Conservation (phyloP, 2,797 vertebrate species). For the Acanthurus leucopareius region DNA sequence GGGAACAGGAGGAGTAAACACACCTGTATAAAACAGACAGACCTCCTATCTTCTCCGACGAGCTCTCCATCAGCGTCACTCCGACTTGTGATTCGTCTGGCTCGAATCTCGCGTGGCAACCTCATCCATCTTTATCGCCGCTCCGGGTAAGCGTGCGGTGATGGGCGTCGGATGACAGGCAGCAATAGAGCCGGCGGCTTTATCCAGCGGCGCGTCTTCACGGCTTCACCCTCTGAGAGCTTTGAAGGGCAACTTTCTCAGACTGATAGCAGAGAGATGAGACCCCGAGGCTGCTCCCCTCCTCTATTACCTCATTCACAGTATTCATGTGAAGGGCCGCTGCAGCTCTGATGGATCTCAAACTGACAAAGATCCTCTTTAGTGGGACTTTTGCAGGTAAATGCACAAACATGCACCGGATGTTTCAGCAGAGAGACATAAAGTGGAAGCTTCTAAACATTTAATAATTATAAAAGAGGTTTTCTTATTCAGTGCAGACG, state of each 20-base stretch:
- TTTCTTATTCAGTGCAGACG: conserved; percentile 16
- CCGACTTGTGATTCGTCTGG: conserved; percentile 39
- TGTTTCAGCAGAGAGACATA: too few species aligned
- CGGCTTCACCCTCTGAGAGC: conserved; percentile 60
- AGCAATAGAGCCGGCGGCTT: conserved; percentile 58
- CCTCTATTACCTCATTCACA: conserved; percentile 36
- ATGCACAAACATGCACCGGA: conserved; percentile 2
- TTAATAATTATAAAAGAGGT: conserved; percentile 30
- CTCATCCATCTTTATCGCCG: conserved; percentile 71
- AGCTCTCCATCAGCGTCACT: conserved; percentile 55
- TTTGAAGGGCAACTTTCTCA: conserved; percentile 61
- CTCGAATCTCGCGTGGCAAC: conserved; percentile 49
- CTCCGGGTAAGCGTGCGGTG: conserved; percentile 47
- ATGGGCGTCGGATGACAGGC: conserved; percentile 60
- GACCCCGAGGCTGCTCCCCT: conserved; percentile 5
- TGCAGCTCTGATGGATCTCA: conserved; percentile 1
- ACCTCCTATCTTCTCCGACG: conserved; percentile 34
- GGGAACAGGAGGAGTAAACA: conserved; percentile 18
- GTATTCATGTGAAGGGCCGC: conserved; percentile 28
- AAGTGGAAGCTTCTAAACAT: not conserved
- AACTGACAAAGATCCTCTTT: conserved; percentile 19
- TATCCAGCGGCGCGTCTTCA: conserved; percentile 59
- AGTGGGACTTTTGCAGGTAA: conserved; percentile 25
- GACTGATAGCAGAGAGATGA: conserved; percentile 53
- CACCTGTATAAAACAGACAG: conserved; percentile 38